Conservation (phyloP, 2,797 vertebrate species). For the Xyrichtys novacula region DNA sequence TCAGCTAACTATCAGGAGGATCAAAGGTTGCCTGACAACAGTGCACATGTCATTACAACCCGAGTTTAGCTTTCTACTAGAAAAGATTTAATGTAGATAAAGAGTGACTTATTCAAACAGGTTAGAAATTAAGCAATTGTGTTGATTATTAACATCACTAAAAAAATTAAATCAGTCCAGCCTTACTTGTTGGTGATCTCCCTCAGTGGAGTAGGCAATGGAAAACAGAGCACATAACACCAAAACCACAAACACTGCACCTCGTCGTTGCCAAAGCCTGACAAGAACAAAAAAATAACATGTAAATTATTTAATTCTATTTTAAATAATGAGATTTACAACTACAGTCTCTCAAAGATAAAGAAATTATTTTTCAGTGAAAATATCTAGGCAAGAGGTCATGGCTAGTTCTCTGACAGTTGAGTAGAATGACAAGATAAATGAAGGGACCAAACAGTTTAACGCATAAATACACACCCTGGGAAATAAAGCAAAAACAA, state of each 20-base stretch:
- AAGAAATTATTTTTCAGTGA: neutral
- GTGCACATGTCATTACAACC: constrained; percentile 28
- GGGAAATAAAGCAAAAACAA: neutral
- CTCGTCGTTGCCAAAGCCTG: constrained; percentile 94
- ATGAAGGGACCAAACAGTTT: neutral
- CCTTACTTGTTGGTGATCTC: constrained; percentile 94
- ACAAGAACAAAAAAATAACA: constrained; percentile 24
- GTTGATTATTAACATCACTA: constrained; percentile 64
- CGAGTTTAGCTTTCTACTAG: constrained; percentile 2
- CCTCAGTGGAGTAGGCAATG: constrained; percentile 92
- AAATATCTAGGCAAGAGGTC: neutral
- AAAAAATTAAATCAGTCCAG: constrained; percentile 19
- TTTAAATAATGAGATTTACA: neutral
- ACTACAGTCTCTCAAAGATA: neutral
- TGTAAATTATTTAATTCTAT: neutral
- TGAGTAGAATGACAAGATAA: neutral
- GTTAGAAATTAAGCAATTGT: constrained; percentile 3
- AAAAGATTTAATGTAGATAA: constrained; percentile 15
- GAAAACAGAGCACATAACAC: constrained; percentile 89
- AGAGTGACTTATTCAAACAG: constrained; percentile 67
- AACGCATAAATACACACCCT: neutral
- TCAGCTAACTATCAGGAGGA: constrained; percentile 18
- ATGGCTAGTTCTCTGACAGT: too few relatives aligned
- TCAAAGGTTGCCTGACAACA: constrained; percentile 68
- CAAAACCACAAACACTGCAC: constrained; percentile 85